phyloP scores from a whole-genome alignment of 1,140 invertebrate species.

The Zeugodacus cucurbitae region DNA sequence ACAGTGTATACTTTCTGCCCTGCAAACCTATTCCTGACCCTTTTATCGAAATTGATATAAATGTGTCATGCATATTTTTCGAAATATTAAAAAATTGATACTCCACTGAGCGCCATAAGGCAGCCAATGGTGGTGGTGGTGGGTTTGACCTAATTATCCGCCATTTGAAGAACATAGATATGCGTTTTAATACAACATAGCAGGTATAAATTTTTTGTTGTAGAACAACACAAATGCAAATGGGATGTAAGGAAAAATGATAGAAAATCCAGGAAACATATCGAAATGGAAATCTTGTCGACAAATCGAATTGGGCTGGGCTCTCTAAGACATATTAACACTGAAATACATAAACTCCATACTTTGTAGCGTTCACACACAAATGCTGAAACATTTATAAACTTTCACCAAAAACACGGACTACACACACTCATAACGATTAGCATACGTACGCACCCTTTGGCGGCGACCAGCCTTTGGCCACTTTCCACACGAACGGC shows the following conservation, averaged over 20 bases:
- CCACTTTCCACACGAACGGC: not conserved
- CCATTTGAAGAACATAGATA: not conserved
- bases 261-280: not conserved
- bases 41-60: not conserved
- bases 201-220: not conserved
- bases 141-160: not conserved
- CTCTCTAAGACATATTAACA: not conserved
- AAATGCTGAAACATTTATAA: not conserved
- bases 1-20: no score
- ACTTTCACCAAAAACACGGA: not conserved
- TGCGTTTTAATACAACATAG: not conserved
- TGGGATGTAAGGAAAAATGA: not conserved
- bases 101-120: not conserved
- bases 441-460: constrained; percentile 7
- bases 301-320: not conserved
- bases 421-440: not conserved
- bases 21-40: not conserved
- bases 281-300: not conserved
- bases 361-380: not conserved
- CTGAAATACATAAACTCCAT: not conserved
- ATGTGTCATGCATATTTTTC: not conserved
- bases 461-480: not conserved
- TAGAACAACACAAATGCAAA: not conserved
- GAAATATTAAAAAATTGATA: not conserved
- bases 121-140: not conserved